Evolutionary conservation across 1,140 invertebrate genomes (phyloP).

Genomic region (Antheraea pernyi): DNA sequence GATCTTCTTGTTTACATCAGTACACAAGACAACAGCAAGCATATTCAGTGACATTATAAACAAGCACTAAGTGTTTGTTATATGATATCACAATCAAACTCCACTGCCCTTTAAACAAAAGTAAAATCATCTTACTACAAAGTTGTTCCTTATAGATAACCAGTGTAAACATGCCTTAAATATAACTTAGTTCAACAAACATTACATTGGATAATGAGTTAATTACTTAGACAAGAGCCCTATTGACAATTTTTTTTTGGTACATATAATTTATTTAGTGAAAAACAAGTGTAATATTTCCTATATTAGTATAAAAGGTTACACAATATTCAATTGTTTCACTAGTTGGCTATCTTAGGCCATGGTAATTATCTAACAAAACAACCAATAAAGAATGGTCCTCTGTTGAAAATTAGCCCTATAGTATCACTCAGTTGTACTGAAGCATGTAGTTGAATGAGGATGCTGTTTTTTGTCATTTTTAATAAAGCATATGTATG

Average conservation of each 20-base stretch:
- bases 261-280: too few species aligned
- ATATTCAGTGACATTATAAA: background rate
- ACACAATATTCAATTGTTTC: too few species aligned
- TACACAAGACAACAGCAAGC: background rate
- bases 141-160: conserved; percentile 1
- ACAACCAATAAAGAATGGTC: too few species aligned
- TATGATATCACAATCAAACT: background rate
- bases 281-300: too few species aligned
- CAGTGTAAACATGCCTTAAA: background rate
- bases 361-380: too few species aligned
- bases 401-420: too few species aligned
- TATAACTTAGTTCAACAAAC: background rate
- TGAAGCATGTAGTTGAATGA: too few species aligned
- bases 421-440: too few species aligned
- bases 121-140: background rate
- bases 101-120: background rate
- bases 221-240: background rate
- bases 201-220: background rate
- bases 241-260: background rate
- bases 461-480: too few species aligned
- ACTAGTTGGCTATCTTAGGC: too few species aligned
- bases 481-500: too few species aligned
- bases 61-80: conserved; percentile 1
- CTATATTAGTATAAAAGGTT: too few species aligned
- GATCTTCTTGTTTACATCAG: background rate